These are phyloP conservation scores for Melanchra persicariae DNA, from an alignment of 2,888 invertebrate species.

Conservation along the genomic window DNA sequence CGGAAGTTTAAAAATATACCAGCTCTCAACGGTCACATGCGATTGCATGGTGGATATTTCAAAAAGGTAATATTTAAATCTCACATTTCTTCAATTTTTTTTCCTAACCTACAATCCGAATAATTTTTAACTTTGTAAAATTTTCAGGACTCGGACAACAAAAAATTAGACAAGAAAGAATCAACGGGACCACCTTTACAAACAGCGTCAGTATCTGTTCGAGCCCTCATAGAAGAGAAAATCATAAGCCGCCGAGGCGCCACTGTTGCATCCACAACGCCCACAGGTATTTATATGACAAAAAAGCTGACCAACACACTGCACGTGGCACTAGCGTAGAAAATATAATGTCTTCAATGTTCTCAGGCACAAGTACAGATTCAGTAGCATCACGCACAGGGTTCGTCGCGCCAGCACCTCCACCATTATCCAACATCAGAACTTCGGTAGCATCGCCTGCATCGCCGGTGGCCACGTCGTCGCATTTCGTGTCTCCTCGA, in stretches of 20 bases:
- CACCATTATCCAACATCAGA: slow-evolving; percentile 84
- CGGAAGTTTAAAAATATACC: slow-evolving; percentile 99
- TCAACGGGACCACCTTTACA: slow-evolving; percentile 95
- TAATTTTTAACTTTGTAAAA: neutral
- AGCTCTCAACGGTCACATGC: slow-evolving; percentile 99
- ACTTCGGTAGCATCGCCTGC: slow-evolving; percentile 81
- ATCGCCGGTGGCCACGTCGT: slow-evolving; percentile 87
- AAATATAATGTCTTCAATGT: neutral
- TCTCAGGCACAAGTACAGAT: slow-evolving; percentile 77
- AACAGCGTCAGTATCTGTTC: slow-evolving; percentile 97
- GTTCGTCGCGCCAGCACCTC: slow-evolving; percentile 86
- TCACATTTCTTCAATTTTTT: neutral
- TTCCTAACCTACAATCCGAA: neutral
- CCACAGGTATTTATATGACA: slow-evolving; percentile 72
- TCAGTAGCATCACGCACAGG: slow-evolving; percentile 78
- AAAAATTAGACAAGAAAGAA: slow-evolving; percentile 96
- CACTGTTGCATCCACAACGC: slow-evolving; percentile 75
- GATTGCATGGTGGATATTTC: slow-evolving; percentile 99
- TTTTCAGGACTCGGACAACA: slow-evolving; percentile 95
- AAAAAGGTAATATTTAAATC: slow-evolving; percentile 93
- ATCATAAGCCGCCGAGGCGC: slow-evolving; percentile 96
- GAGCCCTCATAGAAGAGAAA: slow-evolving; percentile 97
- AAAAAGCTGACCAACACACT: neutral
- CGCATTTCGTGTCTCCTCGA: slow-evolving; percentile 86
- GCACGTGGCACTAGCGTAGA: neutral